These are phyloP conservation scores for Amazona finschi DNA, from an alignment of 2,797 vertebrate species.

Conservation along the genomic window DNA sequence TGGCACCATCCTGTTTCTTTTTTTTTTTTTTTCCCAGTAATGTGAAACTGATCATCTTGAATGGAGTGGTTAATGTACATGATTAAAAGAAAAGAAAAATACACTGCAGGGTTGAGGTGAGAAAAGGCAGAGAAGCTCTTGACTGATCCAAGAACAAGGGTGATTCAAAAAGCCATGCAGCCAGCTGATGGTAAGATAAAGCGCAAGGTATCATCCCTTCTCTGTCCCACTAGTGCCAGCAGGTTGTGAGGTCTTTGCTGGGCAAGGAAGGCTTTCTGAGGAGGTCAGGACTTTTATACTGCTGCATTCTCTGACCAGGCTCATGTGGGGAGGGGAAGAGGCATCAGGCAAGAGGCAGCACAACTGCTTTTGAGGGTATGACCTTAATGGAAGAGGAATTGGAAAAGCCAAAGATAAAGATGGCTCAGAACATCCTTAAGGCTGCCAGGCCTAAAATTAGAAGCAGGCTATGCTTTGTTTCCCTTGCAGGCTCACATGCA, in stretches of 20 bases:
- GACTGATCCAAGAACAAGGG: neutral
- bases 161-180: neutral
- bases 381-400: slow-evolving; percentile 10
- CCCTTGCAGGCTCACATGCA: neutral
- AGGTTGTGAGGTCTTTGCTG: neutral
- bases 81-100: neutral
- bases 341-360: neutral
- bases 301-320: neutral
- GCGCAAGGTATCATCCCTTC: neutral
- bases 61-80: neutral
- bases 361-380: neutral
- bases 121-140: neutral
- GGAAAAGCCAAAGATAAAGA: slow-evolving; percentile 45
- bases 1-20: neutral
- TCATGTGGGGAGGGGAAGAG: neutral
- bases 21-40: neutral
- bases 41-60: slow-evolving; percentile 18
- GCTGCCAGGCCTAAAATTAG: slow-evolving; percentile 50
- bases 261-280: neutral
- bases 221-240: neutral
- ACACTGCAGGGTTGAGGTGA: neutral
- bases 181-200: neutral
- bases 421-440: neutral
- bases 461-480: neutral
- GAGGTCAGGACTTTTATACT: neutral